Percentiles rank a stretch among this genome's conserved stretches.
phyloP scores from a whole-genome alignment of 1,140 invertebrate genomes.

The Drosophila carrolli region DNA sequence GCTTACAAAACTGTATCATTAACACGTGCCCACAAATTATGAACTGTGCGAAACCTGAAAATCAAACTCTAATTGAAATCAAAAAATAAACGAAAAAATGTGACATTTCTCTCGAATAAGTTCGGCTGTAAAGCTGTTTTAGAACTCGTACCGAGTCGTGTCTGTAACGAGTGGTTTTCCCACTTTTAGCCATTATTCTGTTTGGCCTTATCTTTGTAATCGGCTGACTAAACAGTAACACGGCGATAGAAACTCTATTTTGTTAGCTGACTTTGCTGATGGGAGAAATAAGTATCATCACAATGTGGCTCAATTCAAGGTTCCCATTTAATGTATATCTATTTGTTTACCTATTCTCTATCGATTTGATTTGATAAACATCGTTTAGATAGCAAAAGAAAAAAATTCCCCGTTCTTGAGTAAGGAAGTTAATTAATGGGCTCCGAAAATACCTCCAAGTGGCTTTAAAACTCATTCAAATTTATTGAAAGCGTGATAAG shows the following conservation, averaged over 20 bases:
- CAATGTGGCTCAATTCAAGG: constrained; percentile 12
- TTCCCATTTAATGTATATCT: constrained; percentile 4
- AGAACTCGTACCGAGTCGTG: constrained; percentile 34
- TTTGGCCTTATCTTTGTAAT: constrained; percentile 46
- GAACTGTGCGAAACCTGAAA: constrained; percentile 27
- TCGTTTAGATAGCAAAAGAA: constrained; percentile 14
- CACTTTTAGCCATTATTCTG: constrained; percentile 24
- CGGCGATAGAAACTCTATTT: constrained; percentile 12
- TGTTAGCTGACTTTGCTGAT: constrained; percentile 12
- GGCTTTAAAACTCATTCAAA: constrained; percentile 49
- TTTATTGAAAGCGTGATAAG: constrained; percentile 23
- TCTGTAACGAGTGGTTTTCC: constrained; percentile 47
- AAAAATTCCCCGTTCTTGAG: constrained; percentile 5
- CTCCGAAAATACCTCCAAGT: constrained; percentile 55
- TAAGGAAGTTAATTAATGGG: constrained; percentile 20
- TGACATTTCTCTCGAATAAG: not conserved
- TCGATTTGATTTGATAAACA: constrained; percentile 11
- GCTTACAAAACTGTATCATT: constrained; percentile 68
- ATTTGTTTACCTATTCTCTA: constrained; percentile 26
- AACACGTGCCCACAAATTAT: constrained; percentile 70
- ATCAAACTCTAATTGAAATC: constrained; percentile 39
- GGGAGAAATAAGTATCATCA: constrained; percentile 10
- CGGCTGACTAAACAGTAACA: constrained; percentile 40
- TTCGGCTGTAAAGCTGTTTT: constrained; percentile 15
- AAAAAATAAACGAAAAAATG: constrained; percentile 8